A percentile compares a stretch with the other conserved stretches of the same genome.
These are phyloP conservation scores for Etheostoma cragini DNA, from an alignment of 2,113 vertebrate species.

Conservation along the genomic window DNA sequence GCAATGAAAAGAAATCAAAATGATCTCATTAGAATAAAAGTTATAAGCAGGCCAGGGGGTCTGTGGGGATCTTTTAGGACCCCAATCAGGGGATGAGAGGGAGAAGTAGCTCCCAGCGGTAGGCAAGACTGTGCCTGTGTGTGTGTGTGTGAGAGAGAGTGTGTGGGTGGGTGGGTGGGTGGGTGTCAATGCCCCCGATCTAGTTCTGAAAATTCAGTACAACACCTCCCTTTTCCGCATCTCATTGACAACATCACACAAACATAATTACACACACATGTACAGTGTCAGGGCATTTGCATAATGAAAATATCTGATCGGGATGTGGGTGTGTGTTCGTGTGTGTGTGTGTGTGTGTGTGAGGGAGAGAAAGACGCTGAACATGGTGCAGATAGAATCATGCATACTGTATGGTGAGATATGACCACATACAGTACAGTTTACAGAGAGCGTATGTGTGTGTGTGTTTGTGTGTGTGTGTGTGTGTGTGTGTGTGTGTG, in stretches of 20 bases:
- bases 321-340: not conserved
- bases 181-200: slow-evolving; percentile 52
- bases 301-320: slow-evolving; percentile 27
- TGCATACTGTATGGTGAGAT: no score
- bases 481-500: slow-evolving; percentile 1
- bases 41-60: slow-evolving; percentile 53
- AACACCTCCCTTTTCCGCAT: slow-evolving; percentile 17
- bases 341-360: slow-evolving; percentile 2
- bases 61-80: slow-evolving; percentile 44
- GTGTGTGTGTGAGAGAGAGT: slow-evolving; percentile 24
- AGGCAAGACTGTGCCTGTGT: not conserved
- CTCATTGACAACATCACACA: slow-evolving; percentile 36
- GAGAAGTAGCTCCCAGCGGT: slow-evolving; percentile 48
- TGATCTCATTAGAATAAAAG: slow-evolving; percentile 66
- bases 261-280: slow-evolving; percentile 22
- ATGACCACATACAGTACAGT: no score
- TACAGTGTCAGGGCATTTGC: slow-evolving; percentile 16
- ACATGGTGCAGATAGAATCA: no score
- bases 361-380: no score
- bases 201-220: slow-evolving; percentile 46
- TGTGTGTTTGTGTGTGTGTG: not conserved
- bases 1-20: slow-evolving; percentile 70
- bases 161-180: not conserved
- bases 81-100: slow-evolving; percentile 29
- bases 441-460: no score